These are phyloP conservation scores for Aleadryas rufinucha DNA, from an alignment of 2,113 vertebrate species.

Conservation along the genomic window DNA sequence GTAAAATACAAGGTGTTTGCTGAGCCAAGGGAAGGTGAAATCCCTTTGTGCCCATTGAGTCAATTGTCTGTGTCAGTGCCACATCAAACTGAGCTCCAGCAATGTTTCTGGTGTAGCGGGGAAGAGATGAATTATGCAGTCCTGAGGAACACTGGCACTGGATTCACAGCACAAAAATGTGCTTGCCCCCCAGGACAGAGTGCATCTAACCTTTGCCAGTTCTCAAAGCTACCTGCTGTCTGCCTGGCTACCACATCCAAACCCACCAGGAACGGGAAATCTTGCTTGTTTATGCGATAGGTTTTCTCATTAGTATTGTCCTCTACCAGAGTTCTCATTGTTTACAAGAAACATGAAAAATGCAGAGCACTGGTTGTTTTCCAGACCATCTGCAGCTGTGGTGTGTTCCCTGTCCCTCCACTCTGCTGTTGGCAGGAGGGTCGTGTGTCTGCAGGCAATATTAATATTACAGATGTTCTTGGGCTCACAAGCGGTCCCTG, in stretches of 20 bases:
- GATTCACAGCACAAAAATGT: neutral
- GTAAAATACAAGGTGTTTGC: neutral
- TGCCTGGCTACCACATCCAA: neutral
- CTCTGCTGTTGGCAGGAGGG: conserved; percentile 17
- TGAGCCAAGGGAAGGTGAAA: neutral
- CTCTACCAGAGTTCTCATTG: neutral
- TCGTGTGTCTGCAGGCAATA: neutral
- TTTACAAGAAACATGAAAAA: conserved; percentile 7
- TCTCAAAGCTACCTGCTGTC: conserved; percentile 3
- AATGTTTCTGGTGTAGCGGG: neutral
- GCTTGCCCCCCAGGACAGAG: neutral
- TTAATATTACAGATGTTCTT: conserved; percentile 20
- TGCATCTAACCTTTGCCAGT: neutral
- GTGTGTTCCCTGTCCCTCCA: neutral
- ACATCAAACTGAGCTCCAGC: neutral
- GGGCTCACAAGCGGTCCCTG: neutral
- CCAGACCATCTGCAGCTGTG: conserved; percentile 48
- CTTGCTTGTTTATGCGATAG: neutral
- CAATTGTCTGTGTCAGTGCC: fast-evolving
- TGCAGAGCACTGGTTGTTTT: neutral
- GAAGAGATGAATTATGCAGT: neutral
- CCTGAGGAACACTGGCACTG: neutral
- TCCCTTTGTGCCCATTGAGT: neutral
- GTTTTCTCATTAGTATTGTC: neutral
- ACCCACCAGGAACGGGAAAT: neutral